Base-by-base conservation (phyloP, 2,113 vertebrate species). In the Tautogolabrus adspersus region DNA sequence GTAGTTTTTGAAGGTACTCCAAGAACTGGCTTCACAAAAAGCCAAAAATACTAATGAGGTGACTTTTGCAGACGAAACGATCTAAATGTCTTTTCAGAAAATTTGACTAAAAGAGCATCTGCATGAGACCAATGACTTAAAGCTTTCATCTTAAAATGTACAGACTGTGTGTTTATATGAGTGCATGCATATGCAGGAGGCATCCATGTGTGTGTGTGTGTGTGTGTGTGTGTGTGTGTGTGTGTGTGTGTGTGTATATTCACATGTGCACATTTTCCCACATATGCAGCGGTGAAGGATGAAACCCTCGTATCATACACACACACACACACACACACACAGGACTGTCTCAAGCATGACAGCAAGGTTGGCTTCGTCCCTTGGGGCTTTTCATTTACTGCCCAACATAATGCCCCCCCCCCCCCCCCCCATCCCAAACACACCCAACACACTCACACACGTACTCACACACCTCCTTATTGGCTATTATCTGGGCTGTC, bases 401-500 rank as follows among this genome's bases (percentile, higher is more conserved):
- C 90, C 86, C 92, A 95, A 96, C 96, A 96, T 96, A 97, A 97
- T 97, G 94, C 94, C 90, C 65, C 78, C 71, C 66, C 3, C 37
- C 42, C 30, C 54, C 10, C 66, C 77, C 71, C 75, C 75, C 54
- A 19, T 37, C 23, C 30, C 15, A 21, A 12, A 52, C 58, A 47
- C 44, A 47, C 40, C 4, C 30, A 26, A 55, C 44, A 49, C 60
- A 61, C 61, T 77, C 66, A 80, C 81, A 84, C 72, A 76, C 71
- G 67, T 66, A 73, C 63, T 15, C 56, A 66, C 81, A 79, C 78
- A 57, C 40, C 66, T 69, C 92, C 95, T 97, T 98, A 97, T 97
- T 97, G 96, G 96, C 97, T 95, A 98, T 98, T 98, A 98, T 98
- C 96, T 97, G 94, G 95, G 94, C 96, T 97, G 96, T 96, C 96